These are phyloP conservation scores for Labeo calbasu DNA, from an alignment of 2,797 vertebrate genomes.

Conservation along the genomic window DNA sequence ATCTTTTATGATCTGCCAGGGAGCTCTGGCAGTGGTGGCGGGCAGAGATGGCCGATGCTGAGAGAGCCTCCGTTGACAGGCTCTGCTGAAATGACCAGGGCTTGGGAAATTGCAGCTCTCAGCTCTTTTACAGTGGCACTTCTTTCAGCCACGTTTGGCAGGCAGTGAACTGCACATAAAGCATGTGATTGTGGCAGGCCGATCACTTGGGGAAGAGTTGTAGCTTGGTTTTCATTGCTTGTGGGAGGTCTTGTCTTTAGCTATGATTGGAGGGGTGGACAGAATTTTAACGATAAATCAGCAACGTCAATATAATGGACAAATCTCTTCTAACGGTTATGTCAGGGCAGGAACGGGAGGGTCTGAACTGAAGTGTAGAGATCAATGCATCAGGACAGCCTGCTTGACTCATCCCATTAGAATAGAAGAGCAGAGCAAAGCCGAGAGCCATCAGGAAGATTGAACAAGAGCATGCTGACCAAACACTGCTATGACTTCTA, in stretches of 20 bases:
- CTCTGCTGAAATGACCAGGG: slow-evolving; percentile 44
- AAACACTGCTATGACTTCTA: not conserved
- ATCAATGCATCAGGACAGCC: slow-evolving; percentile 66
- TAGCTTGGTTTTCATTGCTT: slow-evolving; percentile 59
- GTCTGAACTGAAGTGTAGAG: slow-evolving; percentile 66
- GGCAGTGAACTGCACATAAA: slow-evolving; percentile 47
- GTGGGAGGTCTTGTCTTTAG: slow-evolving; percentile 50
- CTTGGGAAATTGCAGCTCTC: slow-evolving; percentile 45
- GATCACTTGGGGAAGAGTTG: slow-evolving; percentile 58
- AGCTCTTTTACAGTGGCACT: slow-evolving; percentile 43
- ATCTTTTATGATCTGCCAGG: slow-evolving; percentile 85
- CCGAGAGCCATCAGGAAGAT: slow-evolving; percentile 41
- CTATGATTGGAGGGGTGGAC: slow-evolving; percentile 22
- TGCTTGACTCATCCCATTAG: slow-evolving; percentile 72
- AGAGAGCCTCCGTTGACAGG: slow-evolving; percentile 53
- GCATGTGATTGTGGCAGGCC: slow-evolving; percentile 53
- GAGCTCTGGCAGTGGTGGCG: slow-evolving; percentile 71
- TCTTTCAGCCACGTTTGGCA: slow-evolving; percentile 1
- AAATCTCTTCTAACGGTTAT: slow-evolving; percentile 63
- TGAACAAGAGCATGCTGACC: not conserved
- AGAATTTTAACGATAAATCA: slow-evolving; percentile 46
- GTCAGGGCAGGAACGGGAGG: slow-evolving; percentile 70
- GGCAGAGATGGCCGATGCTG: slow-evolving; percentile 63
- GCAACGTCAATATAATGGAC: slow-evolving; percentile 65
- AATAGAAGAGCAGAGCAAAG: slow-evolving; percentile 61